These are phyloP conservation scores for Perithous albicinctus DNA, from an alignment of 2,888 invertebrate genomes.

Conservation along the genomic window DNA sequence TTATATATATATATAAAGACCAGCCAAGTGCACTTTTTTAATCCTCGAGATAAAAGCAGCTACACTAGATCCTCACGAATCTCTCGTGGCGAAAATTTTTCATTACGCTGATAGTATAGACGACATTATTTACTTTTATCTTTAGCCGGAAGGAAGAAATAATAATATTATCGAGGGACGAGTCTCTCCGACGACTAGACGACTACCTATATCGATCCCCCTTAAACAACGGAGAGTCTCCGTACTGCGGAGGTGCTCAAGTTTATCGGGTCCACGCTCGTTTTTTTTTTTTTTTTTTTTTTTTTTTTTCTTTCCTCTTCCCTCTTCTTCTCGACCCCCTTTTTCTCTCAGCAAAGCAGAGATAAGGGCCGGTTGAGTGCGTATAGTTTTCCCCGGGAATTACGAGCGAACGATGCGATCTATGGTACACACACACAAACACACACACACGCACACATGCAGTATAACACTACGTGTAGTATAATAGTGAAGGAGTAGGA, in stretches of 20 bases:
- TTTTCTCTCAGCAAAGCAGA: constrained; percentile 30
- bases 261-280: constrained; percentile 35
- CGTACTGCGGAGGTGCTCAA: constrained; percentile 21
- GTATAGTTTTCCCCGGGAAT: constrained; percentile 46
- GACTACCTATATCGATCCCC: not conserved
- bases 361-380: constrained; percentile 44
- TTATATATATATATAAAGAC: not conserved
- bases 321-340: not conserved
- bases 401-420: constrained; percentile 51
- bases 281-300: constrained; percentile 17
- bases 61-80: not conserved
- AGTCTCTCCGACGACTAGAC: not conserved
- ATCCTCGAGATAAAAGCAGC: not conserved
- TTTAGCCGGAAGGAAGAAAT: not conserved
- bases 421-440: constrained; percentile 25
- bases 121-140: constrained; percentile 30
- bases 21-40: constrained; percentile 18
- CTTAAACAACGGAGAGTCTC: not conserved
- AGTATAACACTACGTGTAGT: not conserved
- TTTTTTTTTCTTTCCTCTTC: no score
- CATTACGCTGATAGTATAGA: constrained; percentile 17
- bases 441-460: constrained; percentile 5
- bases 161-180: constrained; percentile 16
- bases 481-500: constrained; percentile 5
- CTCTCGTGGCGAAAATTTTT: constrained; percentile 7